Evolutionary conservation across 2,888 invertebrate genomes (phyloP), one percentile per base, ranked within the genome.

Genomic region (Tetragonisca angustula): DNA sequence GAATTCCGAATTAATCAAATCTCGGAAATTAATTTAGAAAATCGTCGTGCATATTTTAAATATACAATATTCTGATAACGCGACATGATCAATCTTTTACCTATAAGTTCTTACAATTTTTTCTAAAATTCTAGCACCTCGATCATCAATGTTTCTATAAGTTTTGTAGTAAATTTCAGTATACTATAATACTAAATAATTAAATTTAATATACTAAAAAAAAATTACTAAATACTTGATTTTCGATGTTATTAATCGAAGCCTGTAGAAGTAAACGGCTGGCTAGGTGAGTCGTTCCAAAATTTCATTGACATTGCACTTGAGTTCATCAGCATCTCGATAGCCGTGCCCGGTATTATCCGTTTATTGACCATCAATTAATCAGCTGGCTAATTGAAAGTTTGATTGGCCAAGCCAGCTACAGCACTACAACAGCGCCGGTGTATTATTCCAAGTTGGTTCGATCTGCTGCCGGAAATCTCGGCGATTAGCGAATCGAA

Each of bases 381-480:
- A 83, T 76, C 76, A 69, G 36, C 36, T 69, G 36, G 24, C 62
- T 56, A 64, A 83, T 83, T 83, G 76, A 83, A 70, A 81, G 36
- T 83, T 75, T 83, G 81, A 80, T 69, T 67, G 49, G 11, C 21
- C 19, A 21, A 36, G 24, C 61, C 54, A 15, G 68, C 65, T 71
- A 19, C 61, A 21, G 67, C 27, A 11, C 54, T 49, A 5, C 43
- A 62, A 52, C 49, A 50, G 4, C 52, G n/a, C 32, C 1, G 54
- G 9, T 27, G 49, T 68, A 83, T 72, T 56, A 67, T 62, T 68
- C 21, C 67, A 32, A 19, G 49, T 43, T 49, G 62, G 17, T 19
- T 54, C 32, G 11, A 49, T 61, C 19, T 27, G 36, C 43, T 54
- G 1, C 17, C 59, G 64, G 76, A 62, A 43, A 67, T 36, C 56